A percentile compares a stretch with the other conserved stretches of the same genome.
Conservation (phyloP, 2,797 vertebrate genomes). For the Heterohyrax brucei region DNA sequence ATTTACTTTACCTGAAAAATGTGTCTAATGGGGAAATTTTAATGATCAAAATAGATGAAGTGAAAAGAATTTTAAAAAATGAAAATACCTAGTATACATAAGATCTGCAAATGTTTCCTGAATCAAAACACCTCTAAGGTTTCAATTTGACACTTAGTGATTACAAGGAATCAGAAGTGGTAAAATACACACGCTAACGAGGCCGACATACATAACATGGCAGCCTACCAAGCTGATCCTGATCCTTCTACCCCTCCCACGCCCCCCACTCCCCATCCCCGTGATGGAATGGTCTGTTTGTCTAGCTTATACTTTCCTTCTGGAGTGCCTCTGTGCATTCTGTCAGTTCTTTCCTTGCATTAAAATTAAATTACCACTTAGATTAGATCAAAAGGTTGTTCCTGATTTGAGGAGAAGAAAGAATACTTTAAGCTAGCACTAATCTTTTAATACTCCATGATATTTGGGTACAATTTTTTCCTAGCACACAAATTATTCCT, state of each 20-base stretch:
- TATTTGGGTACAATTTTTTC: conserved; percentile 69
- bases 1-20: neutral
- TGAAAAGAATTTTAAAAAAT: neutral
- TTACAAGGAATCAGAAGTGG: neutral
- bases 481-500: conserved; percentile 61
- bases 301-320: neutral
- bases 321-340: neutral
- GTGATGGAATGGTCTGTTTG: neutral
- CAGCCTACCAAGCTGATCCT: neutral
- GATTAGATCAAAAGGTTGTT: conserved; percentile 68
- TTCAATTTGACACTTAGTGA: neutral
- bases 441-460: conserved; percentile 67
- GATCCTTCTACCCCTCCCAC: no score
- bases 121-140: neutral
- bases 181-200: neutral
- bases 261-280: no score
- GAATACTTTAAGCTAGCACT: conserved; percentile 55
- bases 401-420: conserved; percentile 58
- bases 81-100: neutral
- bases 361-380: conserved; percentile 79
- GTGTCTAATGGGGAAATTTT: neutral
- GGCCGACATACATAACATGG: no score
- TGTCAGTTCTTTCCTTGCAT: conserved; percentile 50
- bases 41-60: neutral
- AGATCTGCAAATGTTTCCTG: neutral